Evolutionary conservation across 1,140 invertebrate genomes (phyloP), one percentile per base, ranked within the genome.

Genomic region (Pogonus chalceus): DNA sequence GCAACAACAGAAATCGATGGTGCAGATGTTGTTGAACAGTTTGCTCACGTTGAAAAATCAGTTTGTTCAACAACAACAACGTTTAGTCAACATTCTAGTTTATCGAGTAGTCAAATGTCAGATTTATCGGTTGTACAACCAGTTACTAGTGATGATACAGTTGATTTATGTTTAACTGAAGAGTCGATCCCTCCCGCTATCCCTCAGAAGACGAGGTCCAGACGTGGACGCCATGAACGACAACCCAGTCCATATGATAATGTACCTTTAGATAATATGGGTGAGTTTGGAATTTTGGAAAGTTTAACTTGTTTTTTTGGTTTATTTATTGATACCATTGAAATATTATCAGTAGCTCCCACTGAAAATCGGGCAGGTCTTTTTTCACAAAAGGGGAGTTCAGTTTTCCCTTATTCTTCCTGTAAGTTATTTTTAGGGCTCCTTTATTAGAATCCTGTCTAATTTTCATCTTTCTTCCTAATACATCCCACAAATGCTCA

Each of bases 211-310:
- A 77, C 76, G 49, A 69, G 74, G 52, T 51, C 69, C 51, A 75
- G 73, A 23, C 62, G 69, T 16, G 65, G 21, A 47, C 53, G 69
- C 54, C 74, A 72, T 63, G 77, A 81, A 57, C 66, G 83, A 37
- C 75, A 81, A 49, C 76, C 79, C n/a, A 86, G 84, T 24, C 83
- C 84, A 49, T 87, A 87, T 65, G 86, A 88, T 67, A 86, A 87
- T 65, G 77, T 83, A 54, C 74, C 78, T 54, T 76, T 80, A 48
- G 74, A 78, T 47, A 61, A 56, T 52, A 52, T 64, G 53, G 62
- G 62, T 62, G 54, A 57, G 53, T 50, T n/a, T n/a, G n/a, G n/a
- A n/a, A n/a, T n/a, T n/a, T n/a, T n/a, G n/a, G n/a, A n/a, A n/a
- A n/a, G n/a, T n/a, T n/a, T n/a, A n/a, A n/a, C n/a, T n/a, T n/a